A percentile compares a stretch with the other conserved stretches of the same genome.
Evolutionary conservation across 2,113 vertebrate species (phyloP).

Genomic region (Argyrosomus japonicus): DNA sequence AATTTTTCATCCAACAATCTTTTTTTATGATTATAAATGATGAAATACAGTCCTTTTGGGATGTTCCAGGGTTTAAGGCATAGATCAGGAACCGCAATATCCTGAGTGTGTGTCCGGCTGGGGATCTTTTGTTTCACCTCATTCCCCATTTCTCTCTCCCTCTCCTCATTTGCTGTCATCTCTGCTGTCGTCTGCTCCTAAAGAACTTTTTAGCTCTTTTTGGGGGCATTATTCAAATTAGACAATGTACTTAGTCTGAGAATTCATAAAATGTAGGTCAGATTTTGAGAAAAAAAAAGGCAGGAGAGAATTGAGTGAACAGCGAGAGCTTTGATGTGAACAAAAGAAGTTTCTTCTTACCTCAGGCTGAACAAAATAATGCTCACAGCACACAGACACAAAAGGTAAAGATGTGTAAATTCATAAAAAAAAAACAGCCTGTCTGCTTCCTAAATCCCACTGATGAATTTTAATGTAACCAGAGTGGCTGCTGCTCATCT

Average conservation of each 20-base stretch:
- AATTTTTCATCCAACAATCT: neutral
- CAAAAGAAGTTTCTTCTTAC: constrained; percentile 10
- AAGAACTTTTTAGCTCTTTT: neutral
- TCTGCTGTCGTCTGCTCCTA: neutral
- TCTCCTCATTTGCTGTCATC: neutral
- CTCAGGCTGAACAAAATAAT: constrained; percentile 13
- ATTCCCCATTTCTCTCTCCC: neutral
- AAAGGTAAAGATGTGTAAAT: neutral
- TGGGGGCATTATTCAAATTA: neutral
- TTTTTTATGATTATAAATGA: constrained; percentile 1
- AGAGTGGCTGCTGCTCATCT: neutral
- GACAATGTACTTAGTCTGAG: neutral
- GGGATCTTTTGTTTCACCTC: neutral
- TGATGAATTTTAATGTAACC: neutral
- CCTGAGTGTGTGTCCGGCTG: neutral
- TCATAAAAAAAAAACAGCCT: neutral
- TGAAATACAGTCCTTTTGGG: neutral
- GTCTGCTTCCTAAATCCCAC: neutral
- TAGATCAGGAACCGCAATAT: neutral
- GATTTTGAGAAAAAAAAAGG: neutral
- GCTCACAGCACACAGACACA: neutral
- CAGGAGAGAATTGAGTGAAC: constrained; percentile 1
- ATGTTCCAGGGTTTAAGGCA: neutral
- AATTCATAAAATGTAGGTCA: constrained; percentile 6
- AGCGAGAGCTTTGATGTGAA: constrained; percentile 23